phyloP scores from a whole-genome alignment of 2,888 invertebrate genomes.

The Troides helena region DNA sequence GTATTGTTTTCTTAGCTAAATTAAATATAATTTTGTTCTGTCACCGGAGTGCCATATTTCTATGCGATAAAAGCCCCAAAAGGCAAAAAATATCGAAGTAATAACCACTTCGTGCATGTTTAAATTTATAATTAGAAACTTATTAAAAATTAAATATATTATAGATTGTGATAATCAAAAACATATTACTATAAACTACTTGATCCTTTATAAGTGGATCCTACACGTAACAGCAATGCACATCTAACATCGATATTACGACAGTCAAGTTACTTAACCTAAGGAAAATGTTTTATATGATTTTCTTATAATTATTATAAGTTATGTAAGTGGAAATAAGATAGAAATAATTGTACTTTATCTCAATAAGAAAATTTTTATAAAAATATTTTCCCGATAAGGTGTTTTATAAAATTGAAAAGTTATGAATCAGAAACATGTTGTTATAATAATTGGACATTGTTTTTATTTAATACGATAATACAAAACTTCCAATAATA shows the following conservation, averaged over 20 bases:
- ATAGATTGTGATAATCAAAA: neutral
- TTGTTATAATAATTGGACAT: constrained; percentile 3
- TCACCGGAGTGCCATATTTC: too few species aligned
- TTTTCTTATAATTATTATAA: neutral
- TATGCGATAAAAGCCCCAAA: too few species aligned
- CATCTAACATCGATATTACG: constrained; percentile 7
- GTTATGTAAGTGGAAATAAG: neutral
- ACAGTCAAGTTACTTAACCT: constrained; percentile 1
- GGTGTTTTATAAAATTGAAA: constrained; percentile 1
- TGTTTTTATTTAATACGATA: neutral
- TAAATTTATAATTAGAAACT: neutral
- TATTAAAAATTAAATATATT: neutral
- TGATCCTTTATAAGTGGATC: neutral
- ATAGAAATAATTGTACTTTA: constrained; percentile 9
- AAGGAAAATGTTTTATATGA: neutral
- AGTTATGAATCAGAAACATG: neutral
- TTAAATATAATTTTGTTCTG: too few species aligned
- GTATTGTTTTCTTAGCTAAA: too few species aligned
- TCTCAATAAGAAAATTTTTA: constrained; percentile 1
- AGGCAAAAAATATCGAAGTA: neutral
- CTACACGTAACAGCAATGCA: neutral
- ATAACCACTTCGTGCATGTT: neutral
- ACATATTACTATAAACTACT: neutral
- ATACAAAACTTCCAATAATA: constrained; percentile 7
- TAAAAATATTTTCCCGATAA: constrained; percentile 4